phyloP scores from a whole-genome alignment of 2,888 invertebrate species.

The Leptopilina syphax region DNA sequence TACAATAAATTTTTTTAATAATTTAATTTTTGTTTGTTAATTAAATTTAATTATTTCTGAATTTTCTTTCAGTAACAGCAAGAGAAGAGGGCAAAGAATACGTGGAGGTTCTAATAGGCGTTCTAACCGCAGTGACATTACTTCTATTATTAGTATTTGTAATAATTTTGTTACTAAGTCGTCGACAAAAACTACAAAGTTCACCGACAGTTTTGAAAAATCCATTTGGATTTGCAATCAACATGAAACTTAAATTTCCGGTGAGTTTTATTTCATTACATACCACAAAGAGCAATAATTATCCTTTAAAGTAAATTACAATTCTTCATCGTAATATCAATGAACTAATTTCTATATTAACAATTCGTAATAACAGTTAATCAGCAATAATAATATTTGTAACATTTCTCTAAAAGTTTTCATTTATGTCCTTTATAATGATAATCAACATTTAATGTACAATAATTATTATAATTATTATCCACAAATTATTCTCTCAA shows the following conservation, averaged over 20 bases:
- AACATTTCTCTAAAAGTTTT: background rate
- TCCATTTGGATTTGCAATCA: conserved; percentile 82
- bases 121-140: conserved; percentile 83
- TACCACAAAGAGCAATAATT: no score
- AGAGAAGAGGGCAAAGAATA: conserved; percentile 80
- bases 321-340: no score
- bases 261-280: background rate
- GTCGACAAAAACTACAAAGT: conserved; percentile 80
- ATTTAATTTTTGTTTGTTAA: background rate
- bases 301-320: background rate
- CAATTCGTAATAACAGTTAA: background rate
- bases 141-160: conserved; percentile 82
- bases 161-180: conserved; percentile 81
- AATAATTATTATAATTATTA: background rate
- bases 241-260: conserved; percentile 80
- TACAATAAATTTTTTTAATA: background rate
- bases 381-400: background rate
- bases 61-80: conserved; percentile 77
- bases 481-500: background rate
- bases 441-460: background rate
- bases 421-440: conserved; percentile 2
- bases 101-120: conserved; percentile 82
- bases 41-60: background rate
- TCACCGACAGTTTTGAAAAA: conserved; percentile 81
- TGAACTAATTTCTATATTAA: no score